Conservation (phyloP, 2,113 vertebrate species). For the Propithecus coquereli region DNA sequence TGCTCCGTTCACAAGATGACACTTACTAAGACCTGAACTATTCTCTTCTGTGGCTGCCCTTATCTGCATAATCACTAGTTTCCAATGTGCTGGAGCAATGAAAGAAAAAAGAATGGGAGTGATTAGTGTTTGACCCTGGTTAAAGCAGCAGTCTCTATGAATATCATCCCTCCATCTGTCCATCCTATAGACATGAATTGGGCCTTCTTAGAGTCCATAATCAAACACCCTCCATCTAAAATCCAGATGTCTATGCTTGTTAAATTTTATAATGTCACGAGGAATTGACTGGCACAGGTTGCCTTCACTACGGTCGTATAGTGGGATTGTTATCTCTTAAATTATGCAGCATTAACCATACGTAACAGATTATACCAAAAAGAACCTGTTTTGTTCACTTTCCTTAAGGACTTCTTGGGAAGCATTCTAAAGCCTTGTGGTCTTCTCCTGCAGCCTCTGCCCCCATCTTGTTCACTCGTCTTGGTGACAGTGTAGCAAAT, state of each 20-base stretch:
- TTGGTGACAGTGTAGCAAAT: neutral
- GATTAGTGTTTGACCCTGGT: neutral
- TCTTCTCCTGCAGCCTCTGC: neutral
- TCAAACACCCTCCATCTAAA: neutral
- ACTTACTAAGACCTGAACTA: neutral
- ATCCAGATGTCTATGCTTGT: neutral
- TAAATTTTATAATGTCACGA: neutral
- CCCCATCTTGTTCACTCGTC: too few species aligned
- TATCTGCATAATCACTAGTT: neutral
- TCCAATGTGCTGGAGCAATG: neutral
- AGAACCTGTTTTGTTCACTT: neutral
- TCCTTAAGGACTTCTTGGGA: neutral
- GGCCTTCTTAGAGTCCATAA: neutral
- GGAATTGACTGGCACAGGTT: neutral
- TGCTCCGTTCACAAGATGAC: neutral
- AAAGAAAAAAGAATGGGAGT: neutral
- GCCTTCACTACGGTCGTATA: rapidly evolving
- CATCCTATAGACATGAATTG: neutral
- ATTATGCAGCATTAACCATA: neutral
- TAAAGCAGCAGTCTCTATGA: neutral
- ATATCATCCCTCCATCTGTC: neutral
- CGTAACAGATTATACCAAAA: neutral
- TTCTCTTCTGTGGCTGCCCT: neutral
- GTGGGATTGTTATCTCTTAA: neutral
- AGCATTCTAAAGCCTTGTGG: neutral